These are phyloP conservation scores for Toxostoma redivivum DNA, from an alignment of 2,113 vertebrate species.

Conservation along the genomic window DNA sequence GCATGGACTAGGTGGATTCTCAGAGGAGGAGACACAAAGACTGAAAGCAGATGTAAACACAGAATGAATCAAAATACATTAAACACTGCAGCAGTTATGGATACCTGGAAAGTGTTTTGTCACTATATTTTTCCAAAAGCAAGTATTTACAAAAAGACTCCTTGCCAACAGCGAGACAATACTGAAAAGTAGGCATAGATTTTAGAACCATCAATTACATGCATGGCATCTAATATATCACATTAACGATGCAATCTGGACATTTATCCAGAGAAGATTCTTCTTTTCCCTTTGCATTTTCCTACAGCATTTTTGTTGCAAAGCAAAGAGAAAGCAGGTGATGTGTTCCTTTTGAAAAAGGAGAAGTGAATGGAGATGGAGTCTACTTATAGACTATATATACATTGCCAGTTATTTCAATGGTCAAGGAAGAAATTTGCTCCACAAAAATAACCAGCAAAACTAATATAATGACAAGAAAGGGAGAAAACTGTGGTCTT, in stretches of 20 bases:
- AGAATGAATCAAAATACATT: background rate
- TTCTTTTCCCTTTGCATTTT: background rate
- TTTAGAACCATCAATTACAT: background rate
- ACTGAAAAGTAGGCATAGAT: background rate
- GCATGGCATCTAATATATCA: background rate
- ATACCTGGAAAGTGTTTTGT: background rate
- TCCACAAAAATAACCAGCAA: background rate
- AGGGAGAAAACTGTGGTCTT: background rate
- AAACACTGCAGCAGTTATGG: background rate
- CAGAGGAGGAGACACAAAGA: background rate
- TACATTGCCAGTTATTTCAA: background rate
- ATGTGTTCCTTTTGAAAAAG: background rate
- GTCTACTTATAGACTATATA: background rate
- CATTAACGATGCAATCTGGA: background rate
- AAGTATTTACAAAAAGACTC: background rate
- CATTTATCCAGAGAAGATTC: background rate
- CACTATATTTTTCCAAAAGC: background rate
- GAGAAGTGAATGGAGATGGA: background rate
- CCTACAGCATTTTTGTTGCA: background rate
- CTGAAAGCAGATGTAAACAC: background rate
- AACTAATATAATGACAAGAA: background rate
- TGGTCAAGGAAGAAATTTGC: background rate
- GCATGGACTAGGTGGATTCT: background rate
- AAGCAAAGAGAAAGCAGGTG: background rate
- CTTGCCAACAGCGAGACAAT: background rate